These are phyloP conservation scores for Arbacia lixula DNA, from an alignment of 53 echinoderm and acorn worm species.

Conservation along the genomic window DNA sequence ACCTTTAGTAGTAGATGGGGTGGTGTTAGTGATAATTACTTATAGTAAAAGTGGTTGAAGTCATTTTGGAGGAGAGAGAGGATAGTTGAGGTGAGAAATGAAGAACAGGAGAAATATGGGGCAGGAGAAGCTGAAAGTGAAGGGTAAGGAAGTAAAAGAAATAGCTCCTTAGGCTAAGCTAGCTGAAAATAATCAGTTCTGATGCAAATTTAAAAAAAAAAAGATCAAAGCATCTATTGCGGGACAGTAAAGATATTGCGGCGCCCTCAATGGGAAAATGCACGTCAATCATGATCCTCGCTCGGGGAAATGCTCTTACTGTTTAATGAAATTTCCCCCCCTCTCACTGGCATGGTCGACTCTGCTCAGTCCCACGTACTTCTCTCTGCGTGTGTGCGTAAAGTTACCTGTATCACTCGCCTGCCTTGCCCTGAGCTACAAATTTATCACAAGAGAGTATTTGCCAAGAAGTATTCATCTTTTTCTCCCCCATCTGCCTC, in stretches of 20 bases:
- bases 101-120: neutral
- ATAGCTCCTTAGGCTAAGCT: slow-evolving; percentile 22
- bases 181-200: slow-evolving; percentile 41
- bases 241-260: slow-evolving; percentile 3
- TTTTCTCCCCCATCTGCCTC: neutral
- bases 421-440: slow-evolving; percentile 25
- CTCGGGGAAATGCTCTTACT: slow-evolving; percentile 40
- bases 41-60: too few relatives aligned
- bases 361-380: too few relatives aligned
- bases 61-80: too few relatives aligned
- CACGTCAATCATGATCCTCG: slow-evolving; percentile 42
- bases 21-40: too few relatives aligned
- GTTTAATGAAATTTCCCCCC: slow-evolving; percentile 54
- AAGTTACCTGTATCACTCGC: slow-evolving; percentile 22
- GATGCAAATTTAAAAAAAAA: too few relatives aligned
- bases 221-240: slow-evolving; percentile 27
- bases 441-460: neutral
- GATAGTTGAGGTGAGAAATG: neutral
- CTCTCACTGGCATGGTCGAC: slow-evolving; percentile 16
- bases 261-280: slow-evolving; percentile 17
- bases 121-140: neutral
- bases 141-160: neutral
- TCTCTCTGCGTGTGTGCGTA: too few relatives aligned
- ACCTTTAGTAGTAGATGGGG: too few relatives aligned
- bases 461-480: slow-evolving; percentile 26